These are phyloP conservation scores for Darevskia nairensis DNA, from an alignment of 2,797 vertebrate genomes.

Conservation along the genomic window DNA sequence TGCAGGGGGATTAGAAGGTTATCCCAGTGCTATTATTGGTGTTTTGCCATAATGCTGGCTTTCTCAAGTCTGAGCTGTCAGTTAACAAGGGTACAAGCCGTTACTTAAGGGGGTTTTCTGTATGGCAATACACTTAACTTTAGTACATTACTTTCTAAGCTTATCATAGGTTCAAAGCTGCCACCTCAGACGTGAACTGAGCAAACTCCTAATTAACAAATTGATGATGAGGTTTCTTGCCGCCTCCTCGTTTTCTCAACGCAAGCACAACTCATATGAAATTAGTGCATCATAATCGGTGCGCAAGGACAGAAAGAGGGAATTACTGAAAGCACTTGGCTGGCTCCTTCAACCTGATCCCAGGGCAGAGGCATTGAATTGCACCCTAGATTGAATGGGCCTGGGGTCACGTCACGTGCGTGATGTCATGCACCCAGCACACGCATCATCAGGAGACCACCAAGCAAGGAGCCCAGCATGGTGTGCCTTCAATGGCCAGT, in stretches of 20 bases:
- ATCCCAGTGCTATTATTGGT: neutral
- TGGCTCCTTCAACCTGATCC: neutral
- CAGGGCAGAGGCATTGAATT: too few relatives aligned
- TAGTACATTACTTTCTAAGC: constrained; percentile 35
- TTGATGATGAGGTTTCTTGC: neutral
- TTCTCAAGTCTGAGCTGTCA: constrained; percentile 21
- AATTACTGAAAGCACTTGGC: neutral
- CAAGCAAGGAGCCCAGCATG: too few relatives aligned
- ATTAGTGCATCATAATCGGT: neutral
- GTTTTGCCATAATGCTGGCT: constrained; percentile 9
- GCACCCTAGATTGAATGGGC: too few relatives aligned
- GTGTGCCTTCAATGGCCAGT: too few relatives aligned
- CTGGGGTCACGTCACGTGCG: too few relatives aligned
- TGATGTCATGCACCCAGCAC: too few relatives aligned
- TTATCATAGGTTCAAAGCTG: constrained; percentile 14
- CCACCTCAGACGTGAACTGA: constrained; percentile 5
- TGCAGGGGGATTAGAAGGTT: constrained; percentile 28
- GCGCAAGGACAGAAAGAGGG: neutral
- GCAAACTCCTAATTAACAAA: constrained; percentile 24
- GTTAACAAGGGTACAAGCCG: constrained; percentile 4
- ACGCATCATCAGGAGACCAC: too few relatives aligned
- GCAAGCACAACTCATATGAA: neutral
- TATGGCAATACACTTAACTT: neutral
- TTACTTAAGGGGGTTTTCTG: neutral
- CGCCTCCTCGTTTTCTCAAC: neutral